Percentiles rank a stretch among this genome's conserved stretches.
phyloP scores from a whole-genome alignment of 2,888 invertebrate species.

The Galerucella calmariensis region DNA sequence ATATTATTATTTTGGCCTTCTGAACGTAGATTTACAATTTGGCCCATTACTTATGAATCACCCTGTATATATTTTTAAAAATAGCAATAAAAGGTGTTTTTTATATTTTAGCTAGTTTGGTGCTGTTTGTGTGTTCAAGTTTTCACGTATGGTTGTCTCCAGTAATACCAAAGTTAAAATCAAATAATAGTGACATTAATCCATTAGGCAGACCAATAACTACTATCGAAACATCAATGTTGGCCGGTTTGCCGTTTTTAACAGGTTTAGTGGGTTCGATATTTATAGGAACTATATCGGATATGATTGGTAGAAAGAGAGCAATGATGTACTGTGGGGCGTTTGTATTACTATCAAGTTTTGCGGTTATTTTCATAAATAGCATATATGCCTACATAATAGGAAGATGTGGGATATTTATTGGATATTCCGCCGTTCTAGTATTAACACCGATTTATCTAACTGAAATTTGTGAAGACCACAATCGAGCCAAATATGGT shows the following conservation, averaged over 20 bases:
- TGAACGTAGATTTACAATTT: too few species aligned
- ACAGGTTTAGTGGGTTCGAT: not conserved
- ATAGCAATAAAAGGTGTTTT: not conserved
- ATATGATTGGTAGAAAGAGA: not conserved
- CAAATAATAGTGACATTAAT: slow-evolving; percentile 4
- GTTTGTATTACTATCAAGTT: not conserved
- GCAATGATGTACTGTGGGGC: not conserved
- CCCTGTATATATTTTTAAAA: too few species aligned
- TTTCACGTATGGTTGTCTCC: slow-evolving; percentile 14
- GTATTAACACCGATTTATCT: not conserved
- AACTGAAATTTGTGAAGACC: slow-evolving; percentile 3
- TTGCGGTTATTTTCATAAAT: not conserved
- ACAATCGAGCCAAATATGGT: slow-evolving; percentile 12
- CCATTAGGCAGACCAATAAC: slow-evolving; percentile 14
- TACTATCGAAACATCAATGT: slow-evolving; percentile 4
- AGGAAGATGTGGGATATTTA: not conserved
- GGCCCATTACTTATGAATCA: too few species aligned
- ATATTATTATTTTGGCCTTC: too few species aligned
- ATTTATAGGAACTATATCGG: not conserved
- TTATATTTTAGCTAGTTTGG: slow-evolving; percentile 1
- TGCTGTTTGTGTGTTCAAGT: slow-evolving; percentile 11
- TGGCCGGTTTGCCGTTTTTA: slow-evolving; percentile 2
- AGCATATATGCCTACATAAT: slow-evolving; percentile 9
- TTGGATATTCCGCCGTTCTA: not conserved
- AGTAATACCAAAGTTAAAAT: slow-evolving; percentile 10